These are phyloP conservation scores for Euproctis similis DNA, from an alignment of 2,888 invertebrate species.

Conservation along the genomic window DNA sequence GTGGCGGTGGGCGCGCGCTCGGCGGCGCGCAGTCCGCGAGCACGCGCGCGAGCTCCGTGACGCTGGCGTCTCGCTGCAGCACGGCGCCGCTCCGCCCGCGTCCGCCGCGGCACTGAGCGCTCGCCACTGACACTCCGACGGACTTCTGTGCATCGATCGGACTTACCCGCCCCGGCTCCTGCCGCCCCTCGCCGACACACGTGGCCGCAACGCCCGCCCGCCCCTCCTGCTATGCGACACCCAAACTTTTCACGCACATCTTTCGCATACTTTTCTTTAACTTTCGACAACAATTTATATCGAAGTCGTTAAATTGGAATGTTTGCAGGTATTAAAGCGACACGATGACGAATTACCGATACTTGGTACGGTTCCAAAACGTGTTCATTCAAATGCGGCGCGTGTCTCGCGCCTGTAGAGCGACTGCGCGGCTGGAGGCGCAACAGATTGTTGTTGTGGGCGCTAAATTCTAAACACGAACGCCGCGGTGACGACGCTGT, in stretches of 20 bases:
- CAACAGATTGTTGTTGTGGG: conserved; percentile 66
- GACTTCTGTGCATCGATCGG: conserved; percentile 52
- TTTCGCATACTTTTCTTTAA: too few relatives aligned
- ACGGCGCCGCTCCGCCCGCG: conserved; percentile 68
- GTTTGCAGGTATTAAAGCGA: too few relatives aligned
- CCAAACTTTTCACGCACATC: conserved; percentile 13
- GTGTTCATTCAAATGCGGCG: conserved; percentile 32
- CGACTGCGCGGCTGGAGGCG: conserved; percentile 52
- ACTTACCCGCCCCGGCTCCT: conserved; percentile 37
- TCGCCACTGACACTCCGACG: too few relatives aligned
- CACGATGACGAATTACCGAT: conserved; percentile 2
- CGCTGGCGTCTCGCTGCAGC: conserved; percentile 50
- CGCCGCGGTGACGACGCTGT: conserved; percentile 44
- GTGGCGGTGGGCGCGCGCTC: conserved; percentile 47
- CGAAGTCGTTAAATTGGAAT: too few relatives aligned
- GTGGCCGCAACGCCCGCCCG: conserved; percentile 13
- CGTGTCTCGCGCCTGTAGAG: conserved; percentile 31
- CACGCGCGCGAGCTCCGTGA: conserved; percentile 52
- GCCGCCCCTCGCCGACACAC: conserved; percentile 10
- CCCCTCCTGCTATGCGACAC: conserved; percentile 16
- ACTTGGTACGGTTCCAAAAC: conserved; percentile 4
- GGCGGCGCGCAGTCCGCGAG: conserved; percentile 62
- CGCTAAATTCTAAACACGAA: conserved; percentile 57
- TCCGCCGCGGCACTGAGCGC: conserved; percentile 69
- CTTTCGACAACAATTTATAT: too few relatives aligned